Conservation (phyloP, 2,113 vertebrate species). For the Podocnemis expansa region DNA sequence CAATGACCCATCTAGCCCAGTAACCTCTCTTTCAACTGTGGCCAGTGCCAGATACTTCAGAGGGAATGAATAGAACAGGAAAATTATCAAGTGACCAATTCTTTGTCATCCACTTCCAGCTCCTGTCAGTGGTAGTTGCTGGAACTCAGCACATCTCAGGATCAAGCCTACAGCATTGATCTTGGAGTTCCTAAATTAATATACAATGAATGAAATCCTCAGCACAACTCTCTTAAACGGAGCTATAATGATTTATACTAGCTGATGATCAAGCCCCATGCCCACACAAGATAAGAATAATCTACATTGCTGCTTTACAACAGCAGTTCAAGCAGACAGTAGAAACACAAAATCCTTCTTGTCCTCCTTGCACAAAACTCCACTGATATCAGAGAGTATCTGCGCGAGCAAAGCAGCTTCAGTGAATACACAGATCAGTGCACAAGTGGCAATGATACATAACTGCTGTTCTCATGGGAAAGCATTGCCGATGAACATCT, state of each 20-base stretch:
- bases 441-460: fast-evolving
- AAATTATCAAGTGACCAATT: background rate
- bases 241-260: background rate
- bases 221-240: background rate
- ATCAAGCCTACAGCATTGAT: background rate
- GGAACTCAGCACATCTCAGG: background rate
- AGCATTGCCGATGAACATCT: background rate
- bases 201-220: background rate
- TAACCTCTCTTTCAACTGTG: background rate
- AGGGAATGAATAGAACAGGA: background rate
- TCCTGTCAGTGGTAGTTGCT: background rate
- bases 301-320: background rate
- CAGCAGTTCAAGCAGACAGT: background rate
- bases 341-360: background rate
- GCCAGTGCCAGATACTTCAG: background rate
- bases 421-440: background rate
- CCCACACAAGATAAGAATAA: background rate
- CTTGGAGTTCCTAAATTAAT: background rate
- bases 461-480: background rate
- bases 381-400: background rate
- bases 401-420: background rate
- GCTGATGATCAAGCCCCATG: background rate
- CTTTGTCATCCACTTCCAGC: background rate
- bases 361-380: background rate
- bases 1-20: background rate